Conservation (phyloP, 2,113 vertebrate species). For the Struthio camelus region DNA sequence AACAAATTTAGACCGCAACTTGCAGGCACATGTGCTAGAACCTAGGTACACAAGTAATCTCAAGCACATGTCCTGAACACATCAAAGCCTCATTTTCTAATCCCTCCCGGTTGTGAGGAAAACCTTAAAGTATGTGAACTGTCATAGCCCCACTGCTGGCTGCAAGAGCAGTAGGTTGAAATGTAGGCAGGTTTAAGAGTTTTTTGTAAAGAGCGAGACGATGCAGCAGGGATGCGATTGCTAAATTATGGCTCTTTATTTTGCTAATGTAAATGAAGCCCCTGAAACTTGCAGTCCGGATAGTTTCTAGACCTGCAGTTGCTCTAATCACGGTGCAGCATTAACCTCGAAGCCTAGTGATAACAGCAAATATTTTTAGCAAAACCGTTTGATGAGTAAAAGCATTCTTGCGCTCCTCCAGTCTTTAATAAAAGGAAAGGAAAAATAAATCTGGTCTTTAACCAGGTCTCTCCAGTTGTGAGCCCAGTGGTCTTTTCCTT, state of each 20-base stretch:
- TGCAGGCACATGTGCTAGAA: constrained; percentile 1
- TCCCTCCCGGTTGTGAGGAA: constrained; percentile 5
- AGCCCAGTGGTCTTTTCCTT: neutral
- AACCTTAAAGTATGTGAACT: constrained; percentile 24
- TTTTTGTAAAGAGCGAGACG: neutral
- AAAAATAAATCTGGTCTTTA: neutral
- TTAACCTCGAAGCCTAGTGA: neutral
- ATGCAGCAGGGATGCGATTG: accelerated
- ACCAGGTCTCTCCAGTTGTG: neutral
- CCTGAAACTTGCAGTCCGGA: neutral
- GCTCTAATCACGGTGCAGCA: neutral
- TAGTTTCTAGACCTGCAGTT: neutral
- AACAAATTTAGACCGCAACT: constrained; percentile 18
- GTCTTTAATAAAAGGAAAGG: neutral
- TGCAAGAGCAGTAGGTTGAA: neutral
- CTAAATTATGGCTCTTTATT: neutral
- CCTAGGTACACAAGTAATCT: constrained; percentile 34
- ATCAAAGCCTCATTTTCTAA: constrained; percentile 41
- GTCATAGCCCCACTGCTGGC: neutral
- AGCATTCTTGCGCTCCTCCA: neutral
- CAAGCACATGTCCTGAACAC: constrained; percentile 21
- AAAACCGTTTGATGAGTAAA: neutral
- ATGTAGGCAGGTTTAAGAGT: neutral
- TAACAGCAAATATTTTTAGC: neutral
- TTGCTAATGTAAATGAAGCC: neutral